Percentiles rank a stretch among this genome's conserved stretches.
phyloP scores from a whole-genome alignment of 2,113 vertebrate species.

The Macroglossus sobrinus region DNA sequence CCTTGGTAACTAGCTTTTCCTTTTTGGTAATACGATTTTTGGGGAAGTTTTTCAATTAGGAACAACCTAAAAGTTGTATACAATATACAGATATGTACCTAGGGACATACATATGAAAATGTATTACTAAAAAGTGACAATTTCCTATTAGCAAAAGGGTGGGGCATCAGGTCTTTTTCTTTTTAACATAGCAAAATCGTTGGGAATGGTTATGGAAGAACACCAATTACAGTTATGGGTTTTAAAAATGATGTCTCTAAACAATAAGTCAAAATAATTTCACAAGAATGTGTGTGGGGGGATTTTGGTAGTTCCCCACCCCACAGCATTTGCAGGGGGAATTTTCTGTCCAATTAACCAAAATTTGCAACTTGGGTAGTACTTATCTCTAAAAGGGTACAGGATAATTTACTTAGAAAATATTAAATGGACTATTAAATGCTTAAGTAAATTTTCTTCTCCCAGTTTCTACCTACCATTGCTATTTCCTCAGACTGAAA shows the following conservation, averaged over 20 bases:
- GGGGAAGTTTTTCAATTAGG: conserved; percentile 77
- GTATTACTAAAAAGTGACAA: background rate
- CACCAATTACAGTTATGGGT: background rate
- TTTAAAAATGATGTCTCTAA: background rate
- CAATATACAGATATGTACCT: background rate
- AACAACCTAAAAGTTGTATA: conserved; percentile 29
- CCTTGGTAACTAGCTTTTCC: conserved; percentile 80
- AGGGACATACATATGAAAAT: background rate
- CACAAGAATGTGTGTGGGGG: background rate
- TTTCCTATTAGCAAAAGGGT: background rate
- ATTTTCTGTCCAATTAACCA: conserved; percentile 48
- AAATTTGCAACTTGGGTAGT: background rate
- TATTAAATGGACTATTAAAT: background rate
- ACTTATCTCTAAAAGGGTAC: conserved; percentile 28
- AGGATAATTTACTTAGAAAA: conserved; percentile 24
- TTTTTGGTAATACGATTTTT: conserved; percentile 77
- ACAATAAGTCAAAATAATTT: conserved; percentile 2
- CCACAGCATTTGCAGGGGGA: background rate
- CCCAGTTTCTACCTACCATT: background rate
- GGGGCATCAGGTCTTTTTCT: background rate
- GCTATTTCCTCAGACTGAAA: background rate
- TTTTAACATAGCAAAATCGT: background rate
- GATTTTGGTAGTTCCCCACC: background rate
- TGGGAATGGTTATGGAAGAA: background rate
- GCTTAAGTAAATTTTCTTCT: background rate